These are phyloP conservation scores for Pimpla rufipes DNA, from an alignment of 2,888 invertebrate species.

Conservation along the genomic window DNA sequence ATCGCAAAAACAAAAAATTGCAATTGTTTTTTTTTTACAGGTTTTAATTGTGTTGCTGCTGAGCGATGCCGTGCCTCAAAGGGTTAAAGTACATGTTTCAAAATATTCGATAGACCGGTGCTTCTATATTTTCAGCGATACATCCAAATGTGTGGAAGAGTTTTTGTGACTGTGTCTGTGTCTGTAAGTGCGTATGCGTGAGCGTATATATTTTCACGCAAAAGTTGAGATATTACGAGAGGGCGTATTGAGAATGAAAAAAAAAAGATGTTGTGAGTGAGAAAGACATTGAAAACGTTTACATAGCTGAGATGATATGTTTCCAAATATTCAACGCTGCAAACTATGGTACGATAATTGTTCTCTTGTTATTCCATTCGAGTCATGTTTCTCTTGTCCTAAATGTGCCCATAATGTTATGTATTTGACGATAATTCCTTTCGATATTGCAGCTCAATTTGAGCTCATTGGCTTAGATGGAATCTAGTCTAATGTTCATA, in stretches of 20 bases:
- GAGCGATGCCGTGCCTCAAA: neutral
- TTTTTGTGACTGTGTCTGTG: constrained; percentile 14
- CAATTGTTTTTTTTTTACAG: neutral
- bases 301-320: constrained; percentile 46
- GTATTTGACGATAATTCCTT: constrained; percentile 38
- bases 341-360: constrained; percentile 42
- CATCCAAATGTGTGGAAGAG: constrained; percentile 27
- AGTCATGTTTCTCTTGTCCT: constrained; percentile 42
- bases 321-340: constrained; percentile 53
- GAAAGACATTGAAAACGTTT: constrained; percentile 1
- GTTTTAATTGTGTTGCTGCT: neutral
- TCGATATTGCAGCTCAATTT: constrained; percentile 5
- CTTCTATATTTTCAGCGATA: constrained; percentile 13
- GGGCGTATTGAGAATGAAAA: constrained; percentile 1
- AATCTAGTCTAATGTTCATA: neutral
- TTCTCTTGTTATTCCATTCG: constrained; percentile 52
- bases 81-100: neutral
- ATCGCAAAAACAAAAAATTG: neutral
- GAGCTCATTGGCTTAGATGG: neutral
- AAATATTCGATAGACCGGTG: neutral
- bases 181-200: constrained; percentile 2
- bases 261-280: neutral
- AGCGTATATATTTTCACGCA: neutral
- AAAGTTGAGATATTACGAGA: neutral
- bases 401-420: constrained; percentile 40